Evolutionary conservation across 2,797 vertebrate species (phyloP).

Genomic region (Danio aesculapii): DNA sequence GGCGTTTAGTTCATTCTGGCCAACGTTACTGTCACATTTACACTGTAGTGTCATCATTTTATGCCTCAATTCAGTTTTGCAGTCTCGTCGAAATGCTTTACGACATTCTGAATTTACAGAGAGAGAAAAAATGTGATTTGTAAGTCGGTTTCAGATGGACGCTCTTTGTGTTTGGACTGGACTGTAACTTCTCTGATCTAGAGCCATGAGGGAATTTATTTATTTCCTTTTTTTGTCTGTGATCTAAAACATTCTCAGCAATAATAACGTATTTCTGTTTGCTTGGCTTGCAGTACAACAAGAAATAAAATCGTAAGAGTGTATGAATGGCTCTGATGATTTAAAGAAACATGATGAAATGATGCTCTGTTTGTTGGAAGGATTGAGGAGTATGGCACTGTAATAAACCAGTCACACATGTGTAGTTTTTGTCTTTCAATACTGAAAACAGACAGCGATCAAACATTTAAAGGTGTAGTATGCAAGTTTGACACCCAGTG

Average conservation of each 20-base stretch:
- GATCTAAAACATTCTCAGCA: conserved; percentile 59
- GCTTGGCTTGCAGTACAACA: conserved; percentile 54
- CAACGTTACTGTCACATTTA: neutral
- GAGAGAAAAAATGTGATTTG: conserved; percentile 2
- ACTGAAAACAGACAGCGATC: neutral
- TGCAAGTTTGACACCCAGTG: no score
- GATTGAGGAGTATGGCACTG: conserved; percentile 46
- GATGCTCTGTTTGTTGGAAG: conserved; percentile 14
- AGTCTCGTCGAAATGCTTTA: conserved; percentile 35
- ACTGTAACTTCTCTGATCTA: conserved; percentile 34
- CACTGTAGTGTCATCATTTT: conserved; percentile 30
- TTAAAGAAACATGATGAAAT: conserved; percentile 1
- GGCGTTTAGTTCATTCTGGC: conserved; percentile 18
- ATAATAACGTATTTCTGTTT: conserved; percentile 59
- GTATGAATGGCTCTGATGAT: conserved; percentile 30
- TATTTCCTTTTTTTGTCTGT: neutral
- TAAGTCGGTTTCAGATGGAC: conserved; percentile 32
- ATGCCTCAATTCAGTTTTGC: conserved; percentile 37
- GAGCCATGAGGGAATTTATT: conserved; percentile 6
- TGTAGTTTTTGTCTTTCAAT: conserved; percentile 57
- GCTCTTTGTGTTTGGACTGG: conserved; percentile 17
- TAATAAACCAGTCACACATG: conserved; percentile 68
- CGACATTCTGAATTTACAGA: conserved; percentile 14
- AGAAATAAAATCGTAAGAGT: conserved; percentile 8
- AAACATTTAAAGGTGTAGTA: no score